Evolutionary conservation across 2,888 invertebrate species (phyloP).

Genomic region (Nomada hirtipes): DNA sequence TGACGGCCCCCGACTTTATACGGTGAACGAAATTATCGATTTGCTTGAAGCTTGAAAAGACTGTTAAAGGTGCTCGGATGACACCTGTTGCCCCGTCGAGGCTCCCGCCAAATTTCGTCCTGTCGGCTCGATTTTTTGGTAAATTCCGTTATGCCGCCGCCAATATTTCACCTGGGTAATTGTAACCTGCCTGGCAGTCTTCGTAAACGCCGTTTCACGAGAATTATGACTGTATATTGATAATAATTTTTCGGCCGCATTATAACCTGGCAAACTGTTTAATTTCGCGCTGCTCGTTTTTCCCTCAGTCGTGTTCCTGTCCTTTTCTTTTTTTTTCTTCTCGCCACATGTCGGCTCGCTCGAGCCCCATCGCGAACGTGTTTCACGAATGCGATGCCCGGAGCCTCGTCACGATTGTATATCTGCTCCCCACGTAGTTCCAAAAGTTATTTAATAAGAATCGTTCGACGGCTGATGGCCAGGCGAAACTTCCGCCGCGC

Average conservation of each 20-base stretch:
- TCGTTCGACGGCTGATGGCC: conserved; percentile 37
- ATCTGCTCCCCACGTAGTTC: conserved; percentile 39
- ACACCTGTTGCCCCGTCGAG: conserved; percentile 60
- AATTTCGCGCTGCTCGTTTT: not conserved
- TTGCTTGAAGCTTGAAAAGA: conserved; percentile 25
- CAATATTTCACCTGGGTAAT: conserved; percentile 27
- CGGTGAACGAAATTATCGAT: conserved; percentile 32
- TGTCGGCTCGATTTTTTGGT: conserved; percentile 1
- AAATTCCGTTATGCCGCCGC: not conserved
- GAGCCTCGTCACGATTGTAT: conserved; percentile 22
- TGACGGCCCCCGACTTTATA: not conserved
- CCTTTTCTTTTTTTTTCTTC: not conserved
- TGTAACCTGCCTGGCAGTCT: conserved; percentile 8
- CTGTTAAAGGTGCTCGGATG: conserved; percentile 32
- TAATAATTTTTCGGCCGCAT: not conserved
- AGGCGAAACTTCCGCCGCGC: conserved; percentile 24
- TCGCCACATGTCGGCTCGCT: not conserved
- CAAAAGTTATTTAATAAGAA: conserved; percentile 61
- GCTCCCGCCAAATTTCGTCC: conserved; percentile 12
- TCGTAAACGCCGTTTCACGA: not conserved
- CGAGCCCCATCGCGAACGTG: not conserved
- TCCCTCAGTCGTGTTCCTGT: no score
- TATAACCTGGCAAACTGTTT: not conserved
- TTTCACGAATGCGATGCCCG: not conserved
- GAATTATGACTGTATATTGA: conserved; percentile 16